Conservation (phyloP, 1,140 invertebrate genomes). For the Pissodes strobi region DNA sequence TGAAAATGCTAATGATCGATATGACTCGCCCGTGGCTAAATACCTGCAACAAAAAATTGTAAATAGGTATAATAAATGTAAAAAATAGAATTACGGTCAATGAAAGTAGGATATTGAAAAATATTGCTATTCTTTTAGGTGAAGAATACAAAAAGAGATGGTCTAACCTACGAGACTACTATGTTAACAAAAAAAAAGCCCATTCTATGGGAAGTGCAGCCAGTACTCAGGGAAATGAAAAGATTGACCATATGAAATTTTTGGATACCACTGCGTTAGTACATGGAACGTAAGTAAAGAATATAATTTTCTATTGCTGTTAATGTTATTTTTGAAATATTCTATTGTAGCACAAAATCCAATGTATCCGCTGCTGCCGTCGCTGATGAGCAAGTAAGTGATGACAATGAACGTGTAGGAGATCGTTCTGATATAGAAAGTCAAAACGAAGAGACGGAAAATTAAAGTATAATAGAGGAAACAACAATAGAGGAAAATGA, state of each 20-base stretch:
- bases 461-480: not conserved
- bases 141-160: no score
- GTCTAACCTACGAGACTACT: no score
- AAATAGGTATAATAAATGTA: no score
- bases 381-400: not conserved
- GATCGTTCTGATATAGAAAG: conserved; percentile 1
- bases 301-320: not conserved
- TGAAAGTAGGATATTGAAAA: conserved; percentile 1
- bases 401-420: conserved; percentile 1
- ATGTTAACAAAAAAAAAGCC: no score
- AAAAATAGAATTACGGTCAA: not conserved
- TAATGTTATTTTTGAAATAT: not conserved
- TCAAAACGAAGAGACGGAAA: not conserved
- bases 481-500: not conserved
- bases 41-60: not conserved
- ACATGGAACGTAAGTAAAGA: not conserved
- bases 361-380: not conserved
- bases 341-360: not conserved
- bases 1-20: not conserved
- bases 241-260: not conserved
- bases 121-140: no score
- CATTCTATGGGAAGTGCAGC: not conserved
- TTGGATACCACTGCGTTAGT: not conserved
- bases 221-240: conserved; percentile 3
- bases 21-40: not conserved